Evolutionary conservation across 1,140 invertebrate species (phyloP).

Genomic region (Eriocheir sinensis): DNA sequence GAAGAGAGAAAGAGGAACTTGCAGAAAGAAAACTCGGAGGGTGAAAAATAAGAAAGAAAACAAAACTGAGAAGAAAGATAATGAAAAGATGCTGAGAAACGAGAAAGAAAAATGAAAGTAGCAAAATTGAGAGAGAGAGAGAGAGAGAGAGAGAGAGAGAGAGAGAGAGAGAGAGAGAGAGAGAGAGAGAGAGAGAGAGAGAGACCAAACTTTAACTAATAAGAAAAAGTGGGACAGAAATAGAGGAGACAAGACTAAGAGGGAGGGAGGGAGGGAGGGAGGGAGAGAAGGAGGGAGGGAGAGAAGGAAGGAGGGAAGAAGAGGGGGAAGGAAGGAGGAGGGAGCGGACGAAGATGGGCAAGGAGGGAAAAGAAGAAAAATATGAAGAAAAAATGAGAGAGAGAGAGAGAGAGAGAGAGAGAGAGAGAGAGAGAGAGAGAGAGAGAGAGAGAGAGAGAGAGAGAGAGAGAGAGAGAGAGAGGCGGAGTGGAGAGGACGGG

Average conservation of each 20-base stretch:
- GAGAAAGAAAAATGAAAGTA: no score
- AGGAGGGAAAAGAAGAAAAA: no score
- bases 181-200: no score
- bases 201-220: no score
- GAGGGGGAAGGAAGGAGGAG: no score
- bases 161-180: neutral
- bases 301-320: slow-evolving; percentile 6
- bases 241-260: no score
- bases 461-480: neutral
- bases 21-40: neutral
- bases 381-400: neutral
- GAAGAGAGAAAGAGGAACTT: neutral
- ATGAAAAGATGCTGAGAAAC: neutral
- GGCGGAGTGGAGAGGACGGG: neutral
- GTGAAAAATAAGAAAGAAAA: neutral
- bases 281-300: neutral
- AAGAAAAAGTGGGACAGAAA: no score
- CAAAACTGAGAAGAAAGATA: neutral
- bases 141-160: neutral
- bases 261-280: neutral
- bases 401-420: no score
- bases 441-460: neutral
- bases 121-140: neutral
- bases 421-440: no score
- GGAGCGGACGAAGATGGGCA: neutral